Conservation (phyloP, 2,113 vertebrate species). For the Microcebus ravelobensis region DNA sequence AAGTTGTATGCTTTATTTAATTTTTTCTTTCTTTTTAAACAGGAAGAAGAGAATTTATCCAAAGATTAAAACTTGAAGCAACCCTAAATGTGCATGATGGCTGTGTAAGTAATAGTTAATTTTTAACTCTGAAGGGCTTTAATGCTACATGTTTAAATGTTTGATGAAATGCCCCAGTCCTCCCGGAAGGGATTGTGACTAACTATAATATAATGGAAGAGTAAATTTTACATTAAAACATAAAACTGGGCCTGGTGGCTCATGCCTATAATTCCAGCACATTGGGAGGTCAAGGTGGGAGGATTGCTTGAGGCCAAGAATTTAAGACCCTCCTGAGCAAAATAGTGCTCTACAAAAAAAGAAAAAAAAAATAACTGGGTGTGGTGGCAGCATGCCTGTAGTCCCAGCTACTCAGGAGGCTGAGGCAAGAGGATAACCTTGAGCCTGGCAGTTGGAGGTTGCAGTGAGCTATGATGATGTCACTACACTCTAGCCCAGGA, state of each 20-base stretch:
- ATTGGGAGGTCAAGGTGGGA: too few species aligned
- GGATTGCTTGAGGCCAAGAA: too few species aligned
- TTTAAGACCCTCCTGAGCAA: too few species aligned
- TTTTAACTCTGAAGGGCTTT: slow-evolving; percentile 7
- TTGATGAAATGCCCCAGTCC: not conserved
- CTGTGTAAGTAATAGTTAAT: slow-evolving; percentile 93
- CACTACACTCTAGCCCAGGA: too few species aligned
- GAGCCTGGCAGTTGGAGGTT: too few species aligned
- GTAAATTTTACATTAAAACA: slow-evolving; percentile 41
- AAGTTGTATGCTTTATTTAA: slow-evolving; percentile 40
- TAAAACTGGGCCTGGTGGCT: not conserved
- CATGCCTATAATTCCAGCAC: too few species aligned
- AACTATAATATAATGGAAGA: not conserved
- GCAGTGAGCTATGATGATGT: too few species aligned
- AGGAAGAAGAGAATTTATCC: slow-evolving; percentile 99
- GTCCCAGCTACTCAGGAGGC: too few species aligned
- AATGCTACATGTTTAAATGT: slow-evolving; percentile 19
- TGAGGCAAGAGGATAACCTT: too few species aligned
- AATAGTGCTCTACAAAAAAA: too few species aligned
- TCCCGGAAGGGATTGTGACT: not conserved
- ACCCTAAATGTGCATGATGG: slow-evolving; percentile 97
- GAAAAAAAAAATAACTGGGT: too few species aligned
- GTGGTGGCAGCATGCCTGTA: too few species aligned
- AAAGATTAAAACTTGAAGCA: slow-evolving; percentile 98
- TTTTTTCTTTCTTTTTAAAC: slow-evolving; percentile 76